Percentiles rank a stretch among this genome's conserved stretches.
Conservation (phyloP, 2,797 vertebrate species). For the Ptychadena robeensis region DNA sequence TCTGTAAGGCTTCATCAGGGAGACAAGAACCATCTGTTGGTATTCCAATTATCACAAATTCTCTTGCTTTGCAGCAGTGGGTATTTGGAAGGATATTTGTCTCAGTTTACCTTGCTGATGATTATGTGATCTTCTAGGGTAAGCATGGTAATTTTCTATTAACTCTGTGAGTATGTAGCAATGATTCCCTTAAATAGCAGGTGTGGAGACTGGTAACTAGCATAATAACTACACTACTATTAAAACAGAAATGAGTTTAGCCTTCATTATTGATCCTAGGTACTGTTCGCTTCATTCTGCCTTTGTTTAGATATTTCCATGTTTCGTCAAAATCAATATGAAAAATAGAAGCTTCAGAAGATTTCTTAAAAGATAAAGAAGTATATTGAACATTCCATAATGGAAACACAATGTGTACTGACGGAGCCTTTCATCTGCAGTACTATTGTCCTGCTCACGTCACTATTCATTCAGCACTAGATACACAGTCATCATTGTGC, state of each 20-base stretch:
- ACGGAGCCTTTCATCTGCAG: constrained; percentile 25
- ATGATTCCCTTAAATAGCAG: too few relatives aligned
- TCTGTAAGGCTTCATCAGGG: too few relatives aligned
- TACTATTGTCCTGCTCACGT: constrained; percentile 15
- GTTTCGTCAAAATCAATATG: constrained; percentile 24
- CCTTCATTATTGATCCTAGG: constrained; percentile 1
- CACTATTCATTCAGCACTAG: constrained; percentile 21
- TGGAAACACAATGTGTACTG: constrained; percentile 36
- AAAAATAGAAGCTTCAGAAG: constrained; percentile 14
- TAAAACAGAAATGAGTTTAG: background rate
- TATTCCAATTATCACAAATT: too few relatives aligned
- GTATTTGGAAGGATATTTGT: too few relatives aligned
- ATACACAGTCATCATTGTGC: constrained; percentile 28
- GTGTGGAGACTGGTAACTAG: background rate
- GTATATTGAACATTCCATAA: constrained; percentile 40
- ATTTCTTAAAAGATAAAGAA: constrained; percentile 35
- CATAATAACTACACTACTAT: background rate
- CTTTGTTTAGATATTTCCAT: constrained; percentile 13
- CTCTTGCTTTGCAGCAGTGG: too few relatives aligned
- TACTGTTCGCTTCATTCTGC: background rate
- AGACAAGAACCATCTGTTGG: too few relatives aligned
- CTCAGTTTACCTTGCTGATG: too few relatives aligned
- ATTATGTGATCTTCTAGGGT: too few relatives aligned
- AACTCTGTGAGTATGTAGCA: too few relatives aligned
- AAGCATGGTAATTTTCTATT: too few relatives aligned